Conservation (phyloP, 2,888 invertebrate genomes). For the Stratiomys singularior region DNA sequence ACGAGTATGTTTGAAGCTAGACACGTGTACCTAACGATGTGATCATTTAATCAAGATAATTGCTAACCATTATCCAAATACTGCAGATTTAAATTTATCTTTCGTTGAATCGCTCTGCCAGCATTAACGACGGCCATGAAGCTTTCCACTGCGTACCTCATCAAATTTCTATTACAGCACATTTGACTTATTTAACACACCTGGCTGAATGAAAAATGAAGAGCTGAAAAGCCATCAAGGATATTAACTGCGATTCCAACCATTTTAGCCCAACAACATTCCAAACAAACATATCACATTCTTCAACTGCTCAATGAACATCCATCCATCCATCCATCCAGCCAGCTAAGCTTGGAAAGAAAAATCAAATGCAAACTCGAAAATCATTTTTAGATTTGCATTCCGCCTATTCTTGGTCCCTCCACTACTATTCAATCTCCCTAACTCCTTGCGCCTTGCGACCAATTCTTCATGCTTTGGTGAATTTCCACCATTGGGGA, state of each 20-base stretch:
- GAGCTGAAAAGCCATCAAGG: slow-evolving; percentile 3
- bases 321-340: too few relatives aligned
- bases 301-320: too few relatives aligned
- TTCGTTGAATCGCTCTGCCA: background rate
- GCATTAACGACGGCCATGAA: background rate
- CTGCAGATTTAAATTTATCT: background rate
- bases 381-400: slow-evolving; percentile 25
- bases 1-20: too few relatives aligned
- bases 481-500: background rate
- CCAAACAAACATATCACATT: background rate
- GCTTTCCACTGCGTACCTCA: background rate
- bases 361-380: slow-evolving; percentile 1
- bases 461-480: background rate
- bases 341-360: background rate
- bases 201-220: slow-evolving; percentile 26
- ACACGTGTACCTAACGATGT: too few relatives aligned
- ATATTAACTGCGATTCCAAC: background rate
- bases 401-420: background rate
- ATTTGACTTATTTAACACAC: background rate
- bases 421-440: background rate
- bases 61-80: background rate
- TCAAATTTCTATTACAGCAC: background rate
- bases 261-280: background rate
- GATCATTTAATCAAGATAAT: background rate
- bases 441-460: background rate